Evolutionary conservation across 2,797 vertebrate species (phyloP).

Genomic region (Malurus splendens): DNA sequence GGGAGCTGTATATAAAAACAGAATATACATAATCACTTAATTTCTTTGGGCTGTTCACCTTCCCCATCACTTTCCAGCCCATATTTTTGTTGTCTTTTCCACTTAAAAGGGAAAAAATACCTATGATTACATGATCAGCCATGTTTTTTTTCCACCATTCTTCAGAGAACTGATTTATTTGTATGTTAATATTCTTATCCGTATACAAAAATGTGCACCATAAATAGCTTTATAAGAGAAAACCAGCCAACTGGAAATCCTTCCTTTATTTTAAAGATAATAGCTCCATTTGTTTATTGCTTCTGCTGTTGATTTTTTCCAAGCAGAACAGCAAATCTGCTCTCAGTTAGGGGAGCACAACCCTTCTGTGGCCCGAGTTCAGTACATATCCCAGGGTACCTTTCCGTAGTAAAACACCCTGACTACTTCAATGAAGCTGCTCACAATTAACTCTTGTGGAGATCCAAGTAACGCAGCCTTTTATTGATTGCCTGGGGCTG

Average conservation of each 20-base stretch:
- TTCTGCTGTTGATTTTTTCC: conserved; percentile 51
- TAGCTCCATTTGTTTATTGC: conserved; percentile 46
- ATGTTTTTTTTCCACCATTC: neutral
- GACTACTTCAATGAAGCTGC: neutral
- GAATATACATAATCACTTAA: neutral
- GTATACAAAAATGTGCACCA: conserved; percentile 18
- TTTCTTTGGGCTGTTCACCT: neutral
- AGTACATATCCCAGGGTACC: neutral
- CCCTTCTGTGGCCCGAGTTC: neutral
- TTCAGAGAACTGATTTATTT: conserved; percentile 39
- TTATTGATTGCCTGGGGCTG: neutral
- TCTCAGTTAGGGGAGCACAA: conserved; percentile 9
- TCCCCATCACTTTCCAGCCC: neutral
- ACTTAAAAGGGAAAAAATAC: neutral
- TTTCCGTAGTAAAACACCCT: neutral
- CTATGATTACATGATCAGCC: neutral
- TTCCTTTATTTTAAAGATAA: conserved; percentile 68
- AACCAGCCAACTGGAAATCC: conserved; percentile 65
- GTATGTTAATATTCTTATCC: conserved; percentile 18
- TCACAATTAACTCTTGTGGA: conserved; percentile 30
- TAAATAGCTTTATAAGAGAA: conserved; percentile 49
- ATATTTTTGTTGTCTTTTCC: neutral
- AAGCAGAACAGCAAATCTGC: conserved; percentile 51
- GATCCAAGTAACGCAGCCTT: conserved; percentile 6
- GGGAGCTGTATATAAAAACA: neutral